Base-by-base conservation (phyloP, 2,888 invertebrate genomes). In the Fragum whitleyi region DNA sequence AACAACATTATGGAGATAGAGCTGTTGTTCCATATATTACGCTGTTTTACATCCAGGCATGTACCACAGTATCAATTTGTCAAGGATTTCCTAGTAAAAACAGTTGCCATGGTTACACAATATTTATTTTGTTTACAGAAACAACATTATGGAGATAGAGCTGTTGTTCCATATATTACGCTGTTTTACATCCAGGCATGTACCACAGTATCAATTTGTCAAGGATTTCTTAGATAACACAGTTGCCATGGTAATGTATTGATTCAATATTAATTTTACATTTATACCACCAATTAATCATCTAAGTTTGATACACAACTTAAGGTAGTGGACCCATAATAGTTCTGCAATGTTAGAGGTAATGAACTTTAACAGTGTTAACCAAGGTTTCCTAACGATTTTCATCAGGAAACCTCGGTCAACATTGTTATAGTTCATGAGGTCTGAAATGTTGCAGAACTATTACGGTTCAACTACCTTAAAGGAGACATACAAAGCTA, bases 1-100 rank as follows among this genome's bases (percentile, higher is more conserved):
- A 97, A 97, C 89, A 97, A 98, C 92, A 97, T 97, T 0, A 96
- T 96, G 86, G 97, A 98, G 90, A 97, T 98, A 71, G 98, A 98
- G 92, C 94, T 99, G 70, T 95, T 99, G 74, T 99, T 99, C 94
- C 98, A 98, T 94, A 95, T 99, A 74, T 94, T 99, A 79, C 95
- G 97, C 86, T 98, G 98, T 0, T 96, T 98, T 82, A 97, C 97
- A 87, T 96, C 97, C 89, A 95, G 98, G 76, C 98, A 97, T 90
- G 96, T 98, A 79, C 98, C 98, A 0, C 98, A 99, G 93, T 99
- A 98, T 94, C 96, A 98, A 95, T 94, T 94, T 90, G 92, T 95
- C 57, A 93, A 94, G 76, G 93, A 94, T 57, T 95, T 94, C 89
- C 90, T 95, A n/a, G 94, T 94, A 73, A 90, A 93, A 16, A 93